A percentile compares a stretch with the other conserved stretches of the same genome.
Evolutionary conservation across 92 coral and sea anemone species (phyloP).

Genomic region (Heliopora coerulea): DNA sequence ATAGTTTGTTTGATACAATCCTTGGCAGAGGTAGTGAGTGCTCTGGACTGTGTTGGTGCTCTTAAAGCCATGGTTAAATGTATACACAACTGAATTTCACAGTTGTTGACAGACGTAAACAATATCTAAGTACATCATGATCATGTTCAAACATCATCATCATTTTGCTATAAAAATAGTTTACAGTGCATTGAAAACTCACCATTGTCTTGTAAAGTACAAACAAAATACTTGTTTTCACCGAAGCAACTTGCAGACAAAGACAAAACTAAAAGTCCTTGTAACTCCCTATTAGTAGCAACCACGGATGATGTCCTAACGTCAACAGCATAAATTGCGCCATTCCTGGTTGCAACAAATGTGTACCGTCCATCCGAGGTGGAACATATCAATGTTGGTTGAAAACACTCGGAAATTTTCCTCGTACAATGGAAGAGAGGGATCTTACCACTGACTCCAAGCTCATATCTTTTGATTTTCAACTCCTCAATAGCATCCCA

Average conservation of each 20-base stretch:
- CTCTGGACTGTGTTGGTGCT: no score
- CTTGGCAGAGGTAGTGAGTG: no score
- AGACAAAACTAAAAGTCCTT: conserved; percentile 47
- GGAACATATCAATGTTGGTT: conserved; percentile 60
- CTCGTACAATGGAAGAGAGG: conserved; percentile 77
- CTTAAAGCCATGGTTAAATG: no score
- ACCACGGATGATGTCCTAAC: conserved; percentile 61
- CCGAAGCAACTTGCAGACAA: conserved; percentile 66
- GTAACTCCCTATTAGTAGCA: conserved; percentile 67
- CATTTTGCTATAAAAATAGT: no score
- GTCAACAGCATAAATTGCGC: conserved; percentile 69
- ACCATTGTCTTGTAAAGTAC: conserved; percentile 68
- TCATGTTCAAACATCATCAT: no score
- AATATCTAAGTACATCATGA: no score
- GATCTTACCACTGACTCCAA: conserved; percentile 68
- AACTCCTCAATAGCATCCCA: conserved; percentile 85
- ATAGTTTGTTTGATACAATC: no score
- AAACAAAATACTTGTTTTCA: conserved; percentile 64
- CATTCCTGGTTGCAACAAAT: conserved; percentile 55
- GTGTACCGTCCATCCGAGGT: conserved; percentile 50
- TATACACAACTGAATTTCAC: no score
- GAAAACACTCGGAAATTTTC: conserved; percentile 51
- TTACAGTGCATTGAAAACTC: no score
- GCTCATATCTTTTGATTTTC: conserved; percentile 59
- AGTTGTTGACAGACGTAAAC: no score